A percentile compares a stretch with the other conserved stretches of the same genome.
Evolutionary conservation across 1,140 invertebrate species (phyloP).

Genomic region (Drepana arcuata): DNA sequence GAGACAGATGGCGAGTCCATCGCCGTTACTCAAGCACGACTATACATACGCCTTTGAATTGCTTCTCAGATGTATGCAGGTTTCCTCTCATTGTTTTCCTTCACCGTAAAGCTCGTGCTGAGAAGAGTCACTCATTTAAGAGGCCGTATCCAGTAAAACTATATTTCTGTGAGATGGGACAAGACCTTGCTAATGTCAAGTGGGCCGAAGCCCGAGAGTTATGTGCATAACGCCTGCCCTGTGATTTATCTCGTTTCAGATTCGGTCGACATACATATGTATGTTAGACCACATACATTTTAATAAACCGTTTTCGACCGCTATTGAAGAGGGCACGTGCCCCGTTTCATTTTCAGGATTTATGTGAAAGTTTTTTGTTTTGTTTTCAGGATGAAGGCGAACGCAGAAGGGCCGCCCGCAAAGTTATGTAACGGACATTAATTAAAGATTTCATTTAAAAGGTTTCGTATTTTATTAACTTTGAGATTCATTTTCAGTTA

Average conservation of each 20-base stretch:
- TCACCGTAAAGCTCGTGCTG: too few relatives aligned
- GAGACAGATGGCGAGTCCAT: too few relatives aligned
- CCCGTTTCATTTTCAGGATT: conserved; percentile 22
- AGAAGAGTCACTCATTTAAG: too few relatives aligned
- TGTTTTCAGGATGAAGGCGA: conserved; percentile 11
- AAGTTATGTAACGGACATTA: conserved; percentile 3
- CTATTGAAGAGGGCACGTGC: conserved; percentile 17
- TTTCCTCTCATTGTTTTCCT: too few relatives aligned
- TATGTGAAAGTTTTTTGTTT: conserved; percentile 20
- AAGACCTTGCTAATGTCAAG: conserved; percentile 52
- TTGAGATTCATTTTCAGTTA: too few relatives aligned
- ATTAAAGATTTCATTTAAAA: conserved; percentile 7
- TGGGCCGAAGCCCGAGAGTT: conserved; percentile 43
- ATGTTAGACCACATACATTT: conserved; percentile 27
- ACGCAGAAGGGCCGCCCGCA: conserved; percentile 1
- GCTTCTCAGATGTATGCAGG: too few relatives aligned
- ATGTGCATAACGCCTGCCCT: conserved; percentile 47
- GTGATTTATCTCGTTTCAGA: conserved; percentile 45
- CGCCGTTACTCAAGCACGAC: too few relatives aligned
- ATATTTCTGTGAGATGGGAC: conserved; percentile 29
- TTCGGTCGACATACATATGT: conserved; percentile 41
- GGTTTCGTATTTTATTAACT: too few relatives aligned
- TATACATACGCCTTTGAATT: too few relatives aligned
- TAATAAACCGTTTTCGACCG: conserved; percentile 28
- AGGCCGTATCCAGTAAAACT: too few relatives aligned